Evolutionary conservation across 2,797 vertebrate genomes (phyloP), one percentile per base, ranked within the genome.

Genomic region (Manis pentadactyla): DNA sequence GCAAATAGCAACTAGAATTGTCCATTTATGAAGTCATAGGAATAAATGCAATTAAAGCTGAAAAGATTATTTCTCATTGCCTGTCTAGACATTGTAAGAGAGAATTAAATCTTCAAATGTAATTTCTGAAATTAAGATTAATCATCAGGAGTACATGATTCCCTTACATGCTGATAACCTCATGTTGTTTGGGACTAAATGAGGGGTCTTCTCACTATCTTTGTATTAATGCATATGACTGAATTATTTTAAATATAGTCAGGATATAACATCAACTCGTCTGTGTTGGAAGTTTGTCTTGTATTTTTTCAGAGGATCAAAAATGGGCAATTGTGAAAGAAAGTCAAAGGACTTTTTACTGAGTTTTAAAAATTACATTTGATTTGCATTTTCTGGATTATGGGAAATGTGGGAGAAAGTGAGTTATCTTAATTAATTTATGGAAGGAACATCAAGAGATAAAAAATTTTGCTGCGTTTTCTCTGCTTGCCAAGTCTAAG

Each of bases 71-170:
- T 98, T 29, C 61, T 97, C 93, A 95, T 95, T 97, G 57, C 92
- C 73, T 96, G 95, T 97, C 92, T 96, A 98, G 97, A 95, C 69
- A 92, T 73, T 94, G 85, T 66, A 71, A 97, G 87, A 97, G 86
- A 88, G 92, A 98, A 98, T 64, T 96, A 77, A 69, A 97, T 37
- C 84, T 97, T 94, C 78, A 97, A 97, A 98, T 97, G 46, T 81
- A 78, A 98, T 98, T 97, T 98, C 96, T 97, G 87, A 97, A 97
- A 98, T 98, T 96, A 93, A 97, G 97, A 98, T 97, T 98, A 98
- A 98, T 97, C 92, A 96, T 29, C n/a, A 97, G n/a, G 29, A 94
- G 89, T 85, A 68, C 79, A 95, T 93, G n/a, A 94, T 97, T 97
- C 97, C 94, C 87, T 97, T 39, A 71, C 90, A 95, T 42, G 2